phyloP scores from a whole-genome alignment of 2,113 vertebrate genomes.

The Daubentonia madagascariensis region DNA sequence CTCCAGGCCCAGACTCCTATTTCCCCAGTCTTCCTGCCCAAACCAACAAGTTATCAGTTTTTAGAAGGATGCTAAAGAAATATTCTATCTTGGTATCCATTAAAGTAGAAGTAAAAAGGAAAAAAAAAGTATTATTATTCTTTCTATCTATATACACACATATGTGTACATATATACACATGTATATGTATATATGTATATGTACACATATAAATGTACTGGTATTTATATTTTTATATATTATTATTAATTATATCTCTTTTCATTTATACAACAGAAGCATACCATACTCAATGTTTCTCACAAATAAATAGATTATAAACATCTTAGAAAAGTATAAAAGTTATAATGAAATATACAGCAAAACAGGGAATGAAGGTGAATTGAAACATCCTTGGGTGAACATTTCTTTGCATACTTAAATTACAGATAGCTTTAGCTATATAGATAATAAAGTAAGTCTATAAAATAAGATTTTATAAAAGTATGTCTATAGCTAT shows the following conservation, averaged over 20 bases:
- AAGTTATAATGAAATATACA: neutral
- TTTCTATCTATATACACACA: neutral
- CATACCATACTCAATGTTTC: neutral
- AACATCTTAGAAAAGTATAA: neutral
- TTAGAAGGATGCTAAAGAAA: too few species aligned
- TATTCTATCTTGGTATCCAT: too few species aligned
- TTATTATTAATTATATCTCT: neutral
- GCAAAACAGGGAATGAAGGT: neutral
- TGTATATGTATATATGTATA: neutral
- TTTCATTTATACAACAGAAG: neutral
- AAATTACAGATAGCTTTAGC: neutral
- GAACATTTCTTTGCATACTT: neutral
- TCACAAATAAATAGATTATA: neutral
- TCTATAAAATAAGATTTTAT: neutral
- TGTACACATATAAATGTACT: neutral
- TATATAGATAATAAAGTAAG: neutral
- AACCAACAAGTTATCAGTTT: neutral
- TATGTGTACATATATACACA: neutral
- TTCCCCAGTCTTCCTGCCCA: neutral
- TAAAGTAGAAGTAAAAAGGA: too few species aligned
- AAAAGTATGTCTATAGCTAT: neutral
- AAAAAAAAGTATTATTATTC: too few species aligned
- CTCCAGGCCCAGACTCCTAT: neutral
- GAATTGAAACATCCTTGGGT: neutral
- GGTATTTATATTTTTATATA: neutral